Base-by-base conservation (phyloP, 1,140 invertebrate genomes). In the Drosophila albomicans region DNA sequence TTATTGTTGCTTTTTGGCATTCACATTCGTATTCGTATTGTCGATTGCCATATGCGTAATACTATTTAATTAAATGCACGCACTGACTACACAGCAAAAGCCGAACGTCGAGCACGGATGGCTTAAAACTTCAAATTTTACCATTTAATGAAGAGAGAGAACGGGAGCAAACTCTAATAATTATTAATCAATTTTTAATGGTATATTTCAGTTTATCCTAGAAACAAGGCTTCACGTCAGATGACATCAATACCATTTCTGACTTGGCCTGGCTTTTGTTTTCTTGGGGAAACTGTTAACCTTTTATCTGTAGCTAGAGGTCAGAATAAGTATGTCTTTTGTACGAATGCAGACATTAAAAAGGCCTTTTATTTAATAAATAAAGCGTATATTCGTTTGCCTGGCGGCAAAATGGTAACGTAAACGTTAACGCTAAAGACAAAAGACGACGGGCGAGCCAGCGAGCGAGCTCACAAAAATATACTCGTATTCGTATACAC, bases 281-380 rank as follows among this genome's bases (percentile, higher is more conserved):
- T n/a, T 3, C 48, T 57, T 25, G 20, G 43, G 13, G 15, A 35
- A 20, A n/a, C 30, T 61, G 46, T 54, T 73, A 61, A 61, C 35
- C 64, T 62, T 63, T 63, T 63, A 70, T 41, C 58, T 11, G 32
- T 3, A 45, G 65, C 48, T 56, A 30, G 48, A 48, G 58, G 52
- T 69, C 59, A 58, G 57, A 57, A 58, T 30, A 57, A 38, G 54
- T 56, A 38, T 54, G 28, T 13, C 32, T 38, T 59, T 49, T 73
- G 38, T 68, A 43, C 28, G 46, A 67, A 45, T 74, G 72, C 49
- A 75, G 67, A 63, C 72, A 62, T 70, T 75, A 51, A 75, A 75
- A 70, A 64, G 68, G 32, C 45, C 72, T 78, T 86, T 82, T 86
- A 85, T 85, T 85, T 75, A 85, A 85, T 85, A 86, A 85, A 85